phyloP scores from a whole-genome alignment of 2,797 vertebrate genomes.

The Chelon auratus region DNA sequence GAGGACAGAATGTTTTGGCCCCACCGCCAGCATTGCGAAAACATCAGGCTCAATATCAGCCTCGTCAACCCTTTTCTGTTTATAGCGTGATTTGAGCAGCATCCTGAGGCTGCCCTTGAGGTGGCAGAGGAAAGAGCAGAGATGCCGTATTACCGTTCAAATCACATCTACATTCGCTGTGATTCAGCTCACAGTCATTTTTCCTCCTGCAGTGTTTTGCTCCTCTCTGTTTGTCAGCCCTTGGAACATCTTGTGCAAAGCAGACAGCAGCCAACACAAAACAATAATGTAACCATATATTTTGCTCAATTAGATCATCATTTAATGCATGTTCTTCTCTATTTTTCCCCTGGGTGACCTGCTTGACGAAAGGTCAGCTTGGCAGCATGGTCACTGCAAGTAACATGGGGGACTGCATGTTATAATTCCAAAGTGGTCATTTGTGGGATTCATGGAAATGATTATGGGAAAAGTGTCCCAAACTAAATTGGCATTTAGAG shows the following conservation, averaged over 20 bases:
- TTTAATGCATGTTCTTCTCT: slow-evolving; percentile 15
- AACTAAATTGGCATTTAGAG: slow-evolving; percentile 41
- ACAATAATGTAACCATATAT: background rate
- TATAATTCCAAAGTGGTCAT: slow-evolving; percentile 41
- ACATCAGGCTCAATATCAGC: background rate
- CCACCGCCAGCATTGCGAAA: background rate
- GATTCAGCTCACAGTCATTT: slow-evolving; percentile 21
- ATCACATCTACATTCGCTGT: slow-evolving; percentile 20
- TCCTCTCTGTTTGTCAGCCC: background rate
- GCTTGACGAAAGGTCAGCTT: slow-evolving; percentile 62
- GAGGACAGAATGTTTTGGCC: background rate
- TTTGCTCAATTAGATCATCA: slow-evolving; percentile 39
- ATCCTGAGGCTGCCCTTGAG: slow-evolving; percentile 28
- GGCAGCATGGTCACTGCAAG: slow-evolving; percentile 40
- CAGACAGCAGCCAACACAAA: slow-evolving; percentile 10
- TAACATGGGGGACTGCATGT: slow-evolving; percentile 44
- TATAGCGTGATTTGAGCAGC: slow-evolving; percentile 50
- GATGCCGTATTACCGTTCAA: slow-evolving; percentile 9
- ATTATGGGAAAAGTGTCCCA: slow-evolving; percentile 36
- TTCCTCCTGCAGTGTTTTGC: slow-evolving; percentile 4
- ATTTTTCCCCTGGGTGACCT: background rate
- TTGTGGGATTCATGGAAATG: slow-evolving; percentile 30
- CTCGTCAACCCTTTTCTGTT: slow-evolving; percentile 29
- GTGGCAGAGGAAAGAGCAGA: slow-evolving; percentile 15
- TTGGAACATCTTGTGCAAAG: background rate